Evolutionary conservation across 2,797 vertebrate species (phyloP).

Genomic region (Fringilla coelebs): DNA sequence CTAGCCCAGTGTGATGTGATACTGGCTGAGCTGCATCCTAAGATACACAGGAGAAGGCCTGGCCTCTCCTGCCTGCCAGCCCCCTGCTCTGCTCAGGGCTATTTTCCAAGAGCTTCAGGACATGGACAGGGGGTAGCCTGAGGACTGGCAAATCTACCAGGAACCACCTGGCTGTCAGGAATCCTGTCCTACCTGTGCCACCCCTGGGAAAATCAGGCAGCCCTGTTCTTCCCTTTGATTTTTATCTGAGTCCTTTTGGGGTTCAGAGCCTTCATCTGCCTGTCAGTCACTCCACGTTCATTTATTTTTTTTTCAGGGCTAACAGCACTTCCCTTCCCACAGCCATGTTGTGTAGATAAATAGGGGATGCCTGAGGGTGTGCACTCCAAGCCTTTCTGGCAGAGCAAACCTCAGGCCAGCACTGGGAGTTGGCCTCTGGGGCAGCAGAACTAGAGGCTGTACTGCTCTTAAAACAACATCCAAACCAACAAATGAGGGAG

Average conservation of each 20-base stretch:
- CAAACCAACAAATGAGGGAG: neutral
- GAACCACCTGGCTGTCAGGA: neutral
- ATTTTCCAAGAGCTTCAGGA: neutral
- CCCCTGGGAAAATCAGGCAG: neutral
- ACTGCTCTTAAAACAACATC: conserved; percentile 15
- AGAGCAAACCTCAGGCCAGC: neutral
- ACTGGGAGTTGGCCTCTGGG: neutral
- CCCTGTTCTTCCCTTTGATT: neutral
- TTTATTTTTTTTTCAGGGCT: conserved; percentile 1
- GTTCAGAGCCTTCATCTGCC: neutral
- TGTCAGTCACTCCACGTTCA: neutral
- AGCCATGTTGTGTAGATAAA: neutral
- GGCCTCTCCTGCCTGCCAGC: neutral
- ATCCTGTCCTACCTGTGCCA: neutral
- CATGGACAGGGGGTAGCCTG: neutral
- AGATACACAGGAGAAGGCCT: neutral
- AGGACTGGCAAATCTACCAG: neutral
- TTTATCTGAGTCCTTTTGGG: neutral
- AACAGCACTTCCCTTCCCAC: conserved; percentile 42
- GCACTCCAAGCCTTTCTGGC: neutral
- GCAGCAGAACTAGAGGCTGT: neutral
- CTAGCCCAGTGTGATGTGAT: neutral
- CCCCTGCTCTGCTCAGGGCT: neutral
- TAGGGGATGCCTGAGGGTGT: neutral
- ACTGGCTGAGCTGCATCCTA: conserved; percentile 44